Evolutionary conservation across 2,113 vertebrate species (phyloP).

Genomic region (Junco hyemalis): DNA sequence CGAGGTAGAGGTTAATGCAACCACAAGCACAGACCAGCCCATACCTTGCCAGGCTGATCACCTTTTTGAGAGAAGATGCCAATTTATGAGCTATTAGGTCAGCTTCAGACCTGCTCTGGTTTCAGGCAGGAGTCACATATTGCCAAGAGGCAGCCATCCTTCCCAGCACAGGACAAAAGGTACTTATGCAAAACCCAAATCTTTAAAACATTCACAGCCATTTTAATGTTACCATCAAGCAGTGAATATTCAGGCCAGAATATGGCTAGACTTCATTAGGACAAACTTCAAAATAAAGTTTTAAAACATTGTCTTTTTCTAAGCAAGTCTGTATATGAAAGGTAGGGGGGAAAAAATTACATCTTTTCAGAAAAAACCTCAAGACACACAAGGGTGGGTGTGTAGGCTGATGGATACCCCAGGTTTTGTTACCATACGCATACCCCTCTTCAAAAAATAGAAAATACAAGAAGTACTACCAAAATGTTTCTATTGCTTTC

Average conservation of each 20-base stretch:
- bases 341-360: rapidly evolving
- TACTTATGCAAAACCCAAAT: neutral
- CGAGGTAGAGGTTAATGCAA: neutral
- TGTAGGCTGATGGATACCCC: neutral
- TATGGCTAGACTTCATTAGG: neutral
- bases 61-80: neutral
- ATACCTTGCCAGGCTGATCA: neutral
- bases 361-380: neutral
- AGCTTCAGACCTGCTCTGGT: neutral
- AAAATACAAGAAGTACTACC: neutral
- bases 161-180: neutral
- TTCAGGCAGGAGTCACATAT: neutral
- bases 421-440: neutral
- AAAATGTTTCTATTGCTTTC: neutral
- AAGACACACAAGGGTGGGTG: neutral
- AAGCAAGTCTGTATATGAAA: neutral
- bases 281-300: neutral
- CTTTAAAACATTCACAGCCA: neutral
- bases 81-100: neutral
- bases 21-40: neutral
- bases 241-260: neutral
- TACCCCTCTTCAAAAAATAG: neutral
- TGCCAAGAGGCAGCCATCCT: neutral
- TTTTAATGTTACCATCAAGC: neutral
- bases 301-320: neutral